Evolutionary conservation across 37 sponge, comb jelly and placozoan genomes (phyloP).

Genomic region (Theonella swinhoei): DNA sequence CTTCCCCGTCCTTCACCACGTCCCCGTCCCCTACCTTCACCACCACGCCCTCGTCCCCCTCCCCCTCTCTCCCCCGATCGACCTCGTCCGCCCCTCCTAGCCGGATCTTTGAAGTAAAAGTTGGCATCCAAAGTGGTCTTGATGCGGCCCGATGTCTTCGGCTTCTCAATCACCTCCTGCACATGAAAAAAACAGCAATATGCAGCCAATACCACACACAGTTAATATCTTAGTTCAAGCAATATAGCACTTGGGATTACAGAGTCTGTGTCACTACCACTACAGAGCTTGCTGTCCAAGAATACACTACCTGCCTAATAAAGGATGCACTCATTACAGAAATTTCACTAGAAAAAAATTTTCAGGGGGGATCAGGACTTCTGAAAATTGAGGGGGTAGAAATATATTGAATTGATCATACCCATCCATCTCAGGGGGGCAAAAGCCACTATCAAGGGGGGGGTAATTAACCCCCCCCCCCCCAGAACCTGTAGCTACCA

Average conservation of each 20-base stretch:
- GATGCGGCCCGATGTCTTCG: conserved; percentile 74
- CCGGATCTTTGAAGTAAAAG: conserved; percentile 67
- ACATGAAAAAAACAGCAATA: not conserved
- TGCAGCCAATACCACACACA: not conserved
- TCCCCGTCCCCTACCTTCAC: not conserved
- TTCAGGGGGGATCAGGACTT: no score
- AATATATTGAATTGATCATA: no score
- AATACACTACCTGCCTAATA: no score
- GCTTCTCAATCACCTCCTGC: conserved; percentile 81
- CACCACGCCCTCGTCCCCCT: conserved; percentile 29
- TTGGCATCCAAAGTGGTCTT: conserved; percentile 43
- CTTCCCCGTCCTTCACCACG: not conserved
- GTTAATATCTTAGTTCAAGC: not conserved
- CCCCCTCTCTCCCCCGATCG: conserved; percentile 25
- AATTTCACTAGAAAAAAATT: no score
- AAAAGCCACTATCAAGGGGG: no score
- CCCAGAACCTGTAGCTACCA: no score
- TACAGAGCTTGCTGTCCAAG: no score
- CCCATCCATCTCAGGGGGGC: no score
- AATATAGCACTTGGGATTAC: not conserved
- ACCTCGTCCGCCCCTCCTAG: conserved; percentile 56
- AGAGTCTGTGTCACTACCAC: no score
- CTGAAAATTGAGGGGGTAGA: no score
- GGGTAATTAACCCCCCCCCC: no score
- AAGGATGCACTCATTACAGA: no score